Conservation (phyloP, 2,888 invertebrate genomes). For the Sinodicranocentrus sp. region DNA sequence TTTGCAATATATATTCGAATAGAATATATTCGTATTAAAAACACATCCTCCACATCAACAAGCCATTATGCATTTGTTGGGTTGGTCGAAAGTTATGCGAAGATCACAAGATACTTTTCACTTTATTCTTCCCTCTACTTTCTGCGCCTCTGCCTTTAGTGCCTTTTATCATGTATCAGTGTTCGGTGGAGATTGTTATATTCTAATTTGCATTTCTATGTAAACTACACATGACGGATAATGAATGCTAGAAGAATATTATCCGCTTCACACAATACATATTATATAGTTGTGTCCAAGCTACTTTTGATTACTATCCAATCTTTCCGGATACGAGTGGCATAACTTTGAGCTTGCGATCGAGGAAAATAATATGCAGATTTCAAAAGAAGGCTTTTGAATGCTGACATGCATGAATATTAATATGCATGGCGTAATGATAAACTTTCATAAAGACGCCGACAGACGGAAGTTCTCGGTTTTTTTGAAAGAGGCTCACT, state of each 20-base stretch:
- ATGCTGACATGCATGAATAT: slow-evolving; percentile 32
- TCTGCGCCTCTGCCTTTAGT: too few species aligned
- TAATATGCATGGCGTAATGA: slow-evolving; percentile 26
- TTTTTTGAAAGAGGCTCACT: slow-evolving; percentile 9
- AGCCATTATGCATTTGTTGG: too few species aligned
- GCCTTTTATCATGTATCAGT: too few species aligned
- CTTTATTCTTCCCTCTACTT: too few species aligned
- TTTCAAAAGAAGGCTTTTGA: neutral
- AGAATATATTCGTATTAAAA: too few species aligned
- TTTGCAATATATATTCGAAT: too few species aligned
- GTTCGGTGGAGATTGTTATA: too few species aligned
- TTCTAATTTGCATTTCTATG: too few species aligned
- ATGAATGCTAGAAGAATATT: neutral
- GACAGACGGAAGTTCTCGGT: slow-evolving; percentile 45
- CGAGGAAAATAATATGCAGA: neutral
- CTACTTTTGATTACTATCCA: neutral
- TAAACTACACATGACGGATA: too few species aligned
- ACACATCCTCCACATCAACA: too few species aligned
- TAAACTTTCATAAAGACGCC: slow-evolving; percentile 26
- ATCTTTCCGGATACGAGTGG: neutral
- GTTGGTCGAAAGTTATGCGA: too few species aligned
- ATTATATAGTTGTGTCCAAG: neutral
- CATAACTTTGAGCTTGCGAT: neutral
- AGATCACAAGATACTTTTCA: too few species aligned
- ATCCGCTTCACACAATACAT: neutral